phyloP scores from a whole-genome alignment of 2,888 invertebrate genomes.

The Pachycephus smyrnensis region DNA sequence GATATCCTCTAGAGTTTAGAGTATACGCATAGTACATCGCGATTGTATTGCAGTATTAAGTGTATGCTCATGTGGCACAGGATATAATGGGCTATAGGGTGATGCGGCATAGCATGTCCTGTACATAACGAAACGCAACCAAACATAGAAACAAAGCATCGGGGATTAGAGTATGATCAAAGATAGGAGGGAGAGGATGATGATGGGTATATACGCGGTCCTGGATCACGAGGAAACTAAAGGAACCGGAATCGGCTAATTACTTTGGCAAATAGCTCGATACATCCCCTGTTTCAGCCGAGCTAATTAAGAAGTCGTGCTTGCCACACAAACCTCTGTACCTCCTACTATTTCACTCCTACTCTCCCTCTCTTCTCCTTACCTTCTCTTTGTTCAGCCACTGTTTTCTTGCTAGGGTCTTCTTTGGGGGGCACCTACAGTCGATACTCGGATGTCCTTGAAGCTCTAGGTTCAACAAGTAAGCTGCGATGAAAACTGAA shows the following conservation, averaged over 20 bases:
- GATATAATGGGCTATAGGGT: background rate
- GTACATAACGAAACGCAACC: background rate
- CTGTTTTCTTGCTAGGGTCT: background rate
- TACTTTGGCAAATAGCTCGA: slow-evolving; percentile 1
- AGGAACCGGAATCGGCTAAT: background rate
- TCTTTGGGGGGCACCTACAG: background rate
- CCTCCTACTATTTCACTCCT: background rate
- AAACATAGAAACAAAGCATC: slow-evolving; percentile 16
- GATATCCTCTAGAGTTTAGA: background rate
- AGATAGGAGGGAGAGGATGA: slow-evolving; percentile 1
- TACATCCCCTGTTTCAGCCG: background rate
- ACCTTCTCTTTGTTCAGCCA: background rate
- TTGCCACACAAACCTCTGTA: background rate
- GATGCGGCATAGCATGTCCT: background rate
- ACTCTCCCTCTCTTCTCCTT: background rate
- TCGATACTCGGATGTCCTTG: background rate
- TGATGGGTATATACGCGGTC: background rate
- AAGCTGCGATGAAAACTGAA: background rate
- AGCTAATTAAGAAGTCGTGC: background rate
- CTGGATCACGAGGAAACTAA: slow-evolving; percentile 1
- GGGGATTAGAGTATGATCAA: slow-evolving; percentile 19
- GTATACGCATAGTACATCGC: too few species aligned
- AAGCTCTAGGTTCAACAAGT: background rate
- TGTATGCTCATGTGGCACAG: background rate
- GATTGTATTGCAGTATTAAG: too few species aligned